Base-by-base conservation (phyloP, 2,888 invertebrate genomes). In the Ornithoptera priamus region DNA sequence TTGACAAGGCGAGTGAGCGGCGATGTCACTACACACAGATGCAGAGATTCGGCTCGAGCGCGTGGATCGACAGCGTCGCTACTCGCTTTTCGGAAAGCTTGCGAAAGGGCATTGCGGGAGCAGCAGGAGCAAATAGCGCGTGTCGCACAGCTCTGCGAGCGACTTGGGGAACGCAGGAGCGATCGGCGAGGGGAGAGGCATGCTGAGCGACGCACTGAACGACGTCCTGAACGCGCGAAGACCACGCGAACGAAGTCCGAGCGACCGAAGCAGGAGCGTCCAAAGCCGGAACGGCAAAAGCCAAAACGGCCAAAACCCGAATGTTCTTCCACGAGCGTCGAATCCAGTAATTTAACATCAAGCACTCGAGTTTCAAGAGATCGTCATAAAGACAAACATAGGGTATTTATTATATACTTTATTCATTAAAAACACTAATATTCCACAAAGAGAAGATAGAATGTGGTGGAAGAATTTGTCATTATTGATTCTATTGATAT, bases 141-240 rank as follows among this genome's bases (percentile, higher is more conserved):
- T 60, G 87, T 90, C 6, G 82, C 88, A 1, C 80, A 82, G 73
- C 78, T 90, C 42, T 90, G 90, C 78, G 86, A 87, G 78, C 80
- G 80, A 8, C 80, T 90, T 30, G 80, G 82, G 1, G 82, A 81
- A 74, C 78, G 77, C 4, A 53, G 57, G 15, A 57, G 39, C 22
- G 70, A 70, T 22, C 70, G 70, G 20, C 64, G 67, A 36, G 30
- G 60, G 62, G 64, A 65, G 59, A 64, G 22, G 53, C 65, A 65
- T 53, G 46, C 62, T 7, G 66, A 69, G 53, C 59, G 70, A 8
- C 62, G 71, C 39, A 57, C 30, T 50, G 69, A 66, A 18, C 61
- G 68, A 6, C 71, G 66, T 10, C 30, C 66, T 20, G 68, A 70
- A 59, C 72, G 61, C n/a, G 50, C 58, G 46, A 70, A 67, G 36